These are phyloP conservation scores for Linurgus olivaceus DNA, from an alignment of 2,797 vertebrate species.

Conservation along the genomic window DNA sequence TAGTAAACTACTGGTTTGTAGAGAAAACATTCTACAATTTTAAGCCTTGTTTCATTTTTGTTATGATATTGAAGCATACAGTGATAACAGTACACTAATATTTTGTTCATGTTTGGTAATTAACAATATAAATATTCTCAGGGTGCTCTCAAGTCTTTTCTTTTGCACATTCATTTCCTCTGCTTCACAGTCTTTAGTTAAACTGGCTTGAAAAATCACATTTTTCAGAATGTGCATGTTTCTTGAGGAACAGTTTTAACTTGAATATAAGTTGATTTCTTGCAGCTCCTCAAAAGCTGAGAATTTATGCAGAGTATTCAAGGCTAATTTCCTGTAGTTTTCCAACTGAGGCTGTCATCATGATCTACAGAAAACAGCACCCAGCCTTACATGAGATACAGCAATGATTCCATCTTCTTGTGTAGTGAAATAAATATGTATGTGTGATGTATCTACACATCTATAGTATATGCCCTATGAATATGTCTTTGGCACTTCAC, in stretches of 20 bases:
- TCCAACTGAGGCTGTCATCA: neutral
- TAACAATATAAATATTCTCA: neutral
- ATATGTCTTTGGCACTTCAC: neutral
- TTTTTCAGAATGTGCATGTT: neutral
- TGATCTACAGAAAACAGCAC: neutral
- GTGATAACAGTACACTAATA: neutral
- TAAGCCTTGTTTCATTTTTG: neutral
- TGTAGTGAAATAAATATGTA: neutral
- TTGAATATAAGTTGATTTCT: neutral
- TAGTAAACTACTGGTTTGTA: neutral
- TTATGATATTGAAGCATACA: neutral
- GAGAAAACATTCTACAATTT: neutral
- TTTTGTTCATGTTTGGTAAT: neutral
- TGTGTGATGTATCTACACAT: neutral
- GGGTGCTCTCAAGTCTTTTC: neutral
- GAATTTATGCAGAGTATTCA: neutral
- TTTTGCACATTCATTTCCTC: neutral
- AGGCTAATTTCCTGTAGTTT: conserved; percentile 10
- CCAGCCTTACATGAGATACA: neutral
- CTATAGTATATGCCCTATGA: neutral
- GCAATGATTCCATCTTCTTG: neutral
- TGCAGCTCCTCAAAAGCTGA: neutral
- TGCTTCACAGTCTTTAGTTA: neutral
- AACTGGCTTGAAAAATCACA: neutral
- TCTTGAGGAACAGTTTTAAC: neutral